Conservation (phyloP, 2,888 invertebrate species). For the Cheilosia soror region DNA sequence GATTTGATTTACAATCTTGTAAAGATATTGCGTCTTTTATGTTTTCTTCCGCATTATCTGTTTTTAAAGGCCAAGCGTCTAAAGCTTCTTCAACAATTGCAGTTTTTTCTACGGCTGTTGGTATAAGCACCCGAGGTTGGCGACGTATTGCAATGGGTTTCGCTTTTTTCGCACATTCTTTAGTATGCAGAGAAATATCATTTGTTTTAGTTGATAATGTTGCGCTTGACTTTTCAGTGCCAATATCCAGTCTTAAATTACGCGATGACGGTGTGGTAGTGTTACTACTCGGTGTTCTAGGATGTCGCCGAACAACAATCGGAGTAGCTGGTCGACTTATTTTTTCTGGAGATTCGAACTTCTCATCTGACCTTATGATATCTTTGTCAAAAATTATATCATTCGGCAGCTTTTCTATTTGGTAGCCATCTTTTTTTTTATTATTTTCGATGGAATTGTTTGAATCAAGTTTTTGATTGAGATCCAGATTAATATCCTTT, state of each 20-base stretch:
- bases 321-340: slow-evolving; percentile 81
- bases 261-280: neutral
- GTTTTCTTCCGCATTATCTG: neutral
- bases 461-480: slow-evolving; percentile 1
- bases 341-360: slow-evolving; percentile 82
- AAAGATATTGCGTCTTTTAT: neutral
- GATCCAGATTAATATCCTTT: slow-evolving; percentile 73
- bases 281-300: slow-evolving; percentile 79
- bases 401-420: slow-evolving; percentile 62
- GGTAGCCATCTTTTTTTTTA: slow-evolving; percentile 15
- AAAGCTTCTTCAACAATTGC: slow-evolving; percentile 80
- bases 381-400: slow-evolving; percentile 80
- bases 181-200: slow-evolving; percentile 39
- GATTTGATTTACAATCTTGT: slow-evolving; percentile 15
- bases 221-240: slow-evolving; percentile 14
- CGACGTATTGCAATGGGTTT: slow-evolving; percentile 82
- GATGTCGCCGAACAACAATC: slow-evolving; percentile 82
- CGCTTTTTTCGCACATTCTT: slow-evolving; percentile 69
- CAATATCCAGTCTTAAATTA: neutral
- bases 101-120: slow-evolving; percentile 76
- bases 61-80: slow-evolving; percentile 80
- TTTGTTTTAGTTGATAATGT: slow-evolving; percentile 47
- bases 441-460: neutral
- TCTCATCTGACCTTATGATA: slow-evolving; percentile 82
- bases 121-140: slow-evolving; percentile 79